Conservation (phyloP, 2,113 vertebrate species). For the Tragelaphus scriptus region DNA sequence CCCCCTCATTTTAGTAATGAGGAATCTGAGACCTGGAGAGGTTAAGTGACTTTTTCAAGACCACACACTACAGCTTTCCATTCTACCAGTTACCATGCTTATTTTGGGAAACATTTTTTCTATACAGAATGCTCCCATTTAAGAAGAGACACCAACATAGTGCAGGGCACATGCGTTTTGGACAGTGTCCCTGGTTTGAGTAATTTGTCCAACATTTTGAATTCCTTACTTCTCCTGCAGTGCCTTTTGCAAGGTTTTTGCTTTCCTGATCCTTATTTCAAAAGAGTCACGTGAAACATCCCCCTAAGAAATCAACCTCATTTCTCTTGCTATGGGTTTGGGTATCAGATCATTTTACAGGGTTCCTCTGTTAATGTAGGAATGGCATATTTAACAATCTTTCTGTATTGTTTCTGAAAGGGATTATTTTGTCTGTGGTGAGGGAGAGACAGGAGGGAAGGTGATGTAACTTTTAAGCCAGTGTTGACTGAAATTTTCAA, state of each 20-base stretch:
- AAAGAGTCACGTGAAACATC: constrained; percentile 1
- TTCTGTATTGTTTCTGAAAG: neutral
- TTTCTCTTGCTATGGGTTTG: constrained; percentile 4
- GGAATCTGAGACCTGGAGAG: constrained; percentile 29
- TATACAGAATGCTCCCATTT: neutral
- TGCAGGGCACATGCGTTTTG: neutral
- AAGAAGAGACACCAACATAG: constrained; percentile 23
- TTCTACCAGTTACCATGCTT: neutral
- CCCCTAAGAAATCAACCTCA: neutral
- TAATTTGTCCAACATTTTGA: neutral
- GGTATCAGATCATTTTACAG: constrained; percentile 10
- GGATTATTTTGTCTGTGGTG: neutral
- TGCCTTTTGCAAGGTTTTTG: constrained; percentile 48
- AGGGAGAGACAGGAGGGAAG: neutral
- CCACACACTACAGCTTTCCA: neutral
- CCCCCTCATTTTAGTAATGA: constrained; percentile 39
- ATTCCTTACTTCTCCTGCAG: constrained; percentile 38
- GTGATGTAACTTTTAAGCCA: constrained; percentile 37
- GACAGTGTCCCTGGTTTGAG: neutral
- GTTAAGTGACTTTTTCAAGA: constrained; percentile 28
- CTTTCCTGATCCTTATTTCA: constrained; percentile 32
- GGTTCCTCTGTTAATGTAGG: neutral
- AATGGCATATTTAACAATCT: constrained; percentile 11
- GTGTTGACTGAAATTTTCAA: constrained; percentile 5
- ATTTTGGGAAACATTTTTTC: neutral